Evolutionary conservation across 2,113 vertebrate species (phyloP).

Genomic region (Blennius ocellaris): DNA sequence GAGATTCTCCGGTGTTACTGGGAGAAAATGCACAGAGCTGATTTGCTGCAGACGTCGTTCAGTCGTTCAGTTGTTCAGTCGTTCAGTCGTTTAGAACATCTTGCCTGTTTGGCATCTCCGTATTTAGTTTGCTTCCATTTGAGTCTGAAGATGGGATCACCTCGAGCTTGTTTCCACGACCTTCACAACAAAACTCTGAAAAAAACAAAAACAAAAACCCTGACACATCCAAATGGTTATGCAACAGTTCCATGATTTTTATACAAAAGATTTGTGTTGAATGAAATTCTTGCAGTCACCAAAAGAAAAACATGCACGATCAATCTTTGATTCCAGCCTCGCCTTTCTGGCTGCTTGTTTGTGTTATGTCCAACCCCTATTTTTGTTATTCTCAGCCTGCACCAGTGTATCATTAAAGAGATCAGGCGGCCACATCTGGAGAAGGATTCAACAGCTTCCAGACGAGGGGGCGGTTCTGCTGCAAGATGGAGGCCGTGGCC

Average conservation of each 20-base stretch:
- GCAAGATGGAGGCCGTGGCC: constrained; percentile 60
- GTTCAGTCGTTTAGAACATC: too few relatives aligned
- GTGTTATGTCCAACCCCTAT: constrained; percentile 20
- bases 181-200: not conserved
- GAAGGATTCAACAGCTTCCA: constrained; percentile 72
- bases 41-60: too few relatives aligned
- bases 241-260: constrained; percentile 2
- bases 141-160: not conserved
- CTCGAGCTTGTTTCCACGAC: too few relatives aligned
- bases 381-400: constrained; percentile 31
- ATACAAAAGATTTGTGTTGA: too few relatives aligned
- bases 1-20: not conserved
- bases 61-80: too few relatives aligned
- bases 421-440: constrained; percentile 74
- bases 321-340: not conserved
- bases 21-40: not conserved
- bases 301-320: not conserved
- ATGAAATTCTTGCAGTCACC: too few relatives aligned
- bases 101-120: too few relatives aligned
- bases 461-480: constrained; percentile 66
- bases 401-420: constrained; percentile 51
- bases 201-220: not conserved
- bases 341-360: constrained; percentile 23
- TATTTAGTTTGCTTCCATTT: not conserved
- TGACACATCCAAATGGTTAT: constrained; percentile 4